Evolutionary conservation across 1,140 invertebrate species (phyloP), one percentile per base, ranked within the genome.

Genomic region (Cryptotermes secundus): DNA sequence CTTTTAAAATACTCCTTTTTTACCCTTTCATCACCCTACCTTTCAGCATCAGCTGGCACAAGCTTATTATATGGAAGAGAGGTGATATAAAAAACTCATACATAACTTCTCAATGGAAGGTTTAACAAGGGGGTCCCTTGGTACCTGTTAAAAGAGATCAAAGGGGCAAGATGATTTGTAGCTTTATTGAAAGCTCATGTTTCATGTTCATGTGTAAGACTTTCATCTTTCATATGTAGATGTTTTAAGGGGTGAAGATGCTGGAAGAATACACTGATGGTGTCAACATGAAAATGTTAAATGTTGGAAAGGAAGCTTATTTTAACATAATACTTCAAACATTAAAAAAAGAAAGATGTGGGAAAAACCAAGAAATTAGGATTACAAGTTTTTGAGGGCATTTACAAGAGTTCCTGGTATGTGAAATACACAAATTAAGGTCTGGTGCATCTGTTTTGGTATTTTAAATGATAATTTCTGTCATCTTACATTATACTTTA

Each of bases 11-110:
- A 6, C 59, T 31, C 59, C n/a, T 72, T 72, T 72, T 72, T 72
- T 72, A 72, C 59, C 59, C 59, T 72, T 72, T 72, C 59, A 72
- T 72, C 59, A 72, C 59, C 59, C 59, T 22, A 59, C 53, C 53
- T 59, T 59, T 22, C 24, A 31, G 59, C n/a, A 31, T 72, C 59
- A n/a, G 59, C 59, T 72, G 59, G 59, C 59, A 72, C 59, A 72
- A 72, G 59, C 59, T 31, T 72, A 31, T 72, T 72, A 72, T 72
- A 31, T 72, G n/a, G 9, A 31, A 72, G 59, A 31, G 12, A 31
- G 9, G 9, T 72, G 26, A 72, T 72, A 31, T n/a, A 72, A 72
- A 72, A 72, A 72, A 72, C 59, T 72, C 59, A 72, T 72, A 72
- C 59, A 72, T 72, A 72, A 72, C 9, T 72, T 72, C 26, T 72